phyloP scores from a whole-genome alignment of 2,797 vertebrate species.

The Aeoliscus strigatus region DNA sequence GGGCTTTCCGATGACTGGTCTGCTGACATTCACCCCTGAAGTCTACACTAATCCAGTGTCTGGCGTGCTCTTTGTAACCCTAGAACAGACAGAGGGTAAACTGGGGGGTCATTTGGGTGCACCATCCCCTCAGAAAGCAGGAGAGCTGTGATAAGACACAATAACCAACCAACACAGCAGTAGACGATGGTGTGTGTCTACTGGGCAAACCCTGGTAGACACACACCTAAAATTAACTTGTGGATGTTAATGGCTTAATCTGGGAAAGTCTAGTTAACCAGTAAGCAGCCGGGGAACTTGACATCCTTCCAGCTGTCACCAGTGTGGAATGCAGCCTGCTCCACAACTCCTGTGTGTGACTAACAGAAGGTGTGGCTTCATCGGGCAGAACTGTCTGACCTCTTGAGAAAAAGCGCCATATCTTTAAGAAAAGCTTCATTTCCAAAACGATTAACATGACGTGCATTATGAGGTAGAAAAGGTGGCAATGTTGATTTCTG shows the following conservation, averaged over 20 bases:
- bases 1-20: constrained; percentile 18
- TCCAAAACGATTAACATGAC: no score
- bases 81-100: constrained; percentile 15
- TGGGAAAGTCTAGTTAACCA: constrained; percentile 18
- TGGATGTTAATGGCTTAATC: constrained; percentile 5
- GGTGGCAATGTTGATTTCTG: no score
- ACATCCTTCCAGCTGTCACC: constrained; percentile 22
- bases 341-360: constrained; percentile 1
- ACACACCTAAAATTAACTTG: no score
- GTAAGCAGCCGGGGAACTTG: constrained; percentile 26
- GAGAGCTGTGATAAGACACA: no score
- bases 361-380: background rate
- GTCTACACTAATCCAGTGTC: constrained; percentile 11
- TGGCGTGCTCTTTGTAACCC: constrained; percentile 14
- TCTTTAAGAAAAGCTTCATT: no score
- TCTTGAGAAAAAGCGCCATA: no score
- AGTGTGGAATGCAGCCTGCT: constrained; percentile 33
- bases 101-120: no score
- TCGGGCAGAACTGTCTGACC: background rate
- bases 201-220: no score
- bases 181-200: no score
- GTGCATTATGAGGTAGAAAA: no score
- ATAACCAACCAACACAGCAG: no score
- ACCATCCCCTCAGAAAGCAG: no score
- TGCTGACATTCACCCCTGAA: constrained; percentile 38